These are phyloP conservation scores for Struthio camelus DNA, from an alignment of 2,113 vertebrate genomes.

Conservation along the genomic window DNA sequence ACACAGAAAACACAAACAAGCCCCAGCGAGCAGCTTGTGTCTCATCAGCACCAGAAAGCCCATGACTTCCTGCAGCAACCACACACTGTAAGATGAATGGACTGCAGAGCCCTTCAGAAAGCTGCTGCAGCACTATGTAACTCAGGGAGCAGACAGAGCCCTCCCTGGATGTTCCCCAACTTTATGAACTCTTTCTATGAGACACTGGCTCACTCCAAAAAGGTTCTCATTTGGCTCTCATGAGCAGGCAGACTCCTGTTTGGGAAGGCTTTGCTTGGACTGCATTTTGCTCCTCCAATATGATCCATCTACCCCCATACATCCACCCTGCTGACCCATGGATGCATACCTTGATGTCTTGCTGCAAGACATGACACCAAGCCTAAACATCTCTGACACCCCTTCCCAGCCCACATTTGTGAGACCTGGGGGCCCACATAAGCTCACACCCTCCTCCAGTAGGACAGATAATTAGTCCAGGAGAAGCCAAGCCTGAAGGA, in stretches of 20 bases:
- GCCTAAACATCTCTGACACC: neutral
- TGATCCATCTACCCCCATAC: accelerated
- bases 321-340: neutral
- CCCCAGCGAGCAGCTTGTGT: accelerated
- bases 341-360: neutral
- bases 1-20: neutral
- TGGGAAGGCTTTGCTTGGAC: neutral
- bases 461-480: neutral
- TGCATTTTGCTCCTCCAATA: neutral
- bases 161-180: neutral
- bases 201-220: neutral
- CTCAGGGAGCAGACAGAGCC: neutral
- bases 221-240: neutral
- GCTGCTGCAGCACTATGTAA: neutral
- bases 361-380: neutral
- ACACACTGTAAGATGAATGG: neutral
- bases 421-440: neutral
- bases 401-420: neutral
- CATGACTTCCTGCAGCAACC: neutral
- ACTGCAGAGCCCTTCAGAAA: neutral
- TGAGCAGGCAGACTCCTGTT: neutral
- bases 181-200: neutral
- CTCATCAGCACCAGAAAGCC: neutral
- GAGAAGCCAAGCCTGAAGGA: neutral
- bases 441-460: neutral